A percentile compares a stretch with the other conserved stretches of the same genome.
Conservation (phyloP, 2,888 invertebrate species). For the Hofmannophila pseudospretella region DNA sequence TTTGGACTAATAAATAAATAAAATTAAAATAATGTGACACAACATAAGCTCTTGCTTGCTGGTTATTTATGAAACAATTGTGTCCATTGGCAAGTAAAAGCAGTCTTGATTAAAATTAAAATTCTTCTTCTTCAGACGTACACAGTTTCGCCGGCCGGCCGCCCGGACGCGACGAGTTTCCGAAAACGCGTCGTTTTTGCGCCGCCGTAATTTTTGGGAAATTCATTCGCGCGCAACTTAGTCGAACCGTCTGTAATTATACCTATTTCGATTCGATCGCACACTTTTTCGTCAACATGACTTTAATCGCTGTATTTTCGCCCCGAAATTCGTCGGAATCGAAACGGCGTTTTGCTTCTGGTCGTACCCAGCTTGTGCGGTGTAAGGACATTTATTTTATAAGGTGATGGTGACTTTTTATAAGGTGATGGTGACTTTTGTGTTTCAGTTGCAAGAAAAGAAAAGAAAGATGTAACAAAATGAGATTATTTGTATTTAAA, state of each 20-base stretch:
- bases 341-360: neutral
- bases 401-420: neutral
- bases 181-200: constrained; percentile 41
- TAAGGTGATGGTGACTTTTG: too few relatives aligned
- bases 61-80: too few relatives aligned
- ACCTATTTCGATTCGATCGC: constrained; percentile 58
- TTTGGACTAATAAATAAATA: too few relatives aligned
- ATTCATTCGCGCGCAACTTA: constrained; percentile 26
- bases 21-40: too few relatives aligned
- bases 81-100: too few relatives aligned
- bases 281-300: constrained; percentile 37
- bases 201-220: constrained; percentile 34
- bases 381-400: too few relatives aligned
- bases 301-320: constrained; percentile 5
- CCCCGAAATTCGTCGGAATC: neutral
- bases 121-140: neutral
- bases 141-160: constrained; percentile 2
- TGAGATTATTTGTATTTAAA: too few relatives aligned
- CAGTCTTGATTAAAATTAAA: too few relatives aligned
- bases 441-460: too few relatives aligned
- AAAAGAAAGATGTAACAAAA: too few relatives aligned
- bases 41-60: too few relatives aligned
- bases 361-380: too few relatives aligned
- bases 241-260: constrained; percentile 48
- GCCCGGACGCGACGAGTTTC: constrained; percentile 40